phyloP scores from a whole-genome alignment of 2,113 vertebrate species.

The Pituophis catenifer region DNA sequence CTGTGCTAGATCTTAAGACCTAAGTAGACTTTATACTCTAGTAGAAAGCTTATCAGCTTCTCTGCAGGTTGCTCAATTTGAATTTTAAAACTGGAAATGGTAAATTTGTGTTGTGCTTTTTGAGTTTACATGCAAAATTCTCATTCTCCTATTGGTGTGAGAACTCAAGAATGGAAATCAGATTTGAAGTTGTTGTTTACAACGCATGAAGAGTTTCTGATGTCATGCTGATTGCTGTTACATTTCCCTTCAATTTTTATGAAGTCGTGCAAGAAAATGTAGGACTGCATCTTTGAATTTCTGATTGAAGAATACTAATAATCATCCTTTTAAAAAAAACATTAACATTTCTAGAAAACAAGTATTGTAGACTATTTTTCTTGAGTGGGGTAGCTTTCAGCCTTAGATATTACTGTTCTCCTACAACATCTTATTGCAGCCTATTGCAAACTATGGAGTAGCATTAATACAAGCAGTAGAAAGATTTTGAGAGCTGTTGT shows the following conservation, averaged over 20 bases:
- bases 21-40: conserved; percentile 73
- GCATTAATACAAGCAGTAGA: not conserved
- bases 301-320: not conserved
- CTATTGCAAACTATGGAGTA: not conserved
- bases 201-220: conserved; percentile 42
- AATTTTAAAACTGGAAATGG: conserved; percentile 80
- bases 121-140: conserved; percentile 53
- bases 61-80: conserved; percentile 79
- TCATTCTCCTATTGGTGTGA: conserved; percentile 47
- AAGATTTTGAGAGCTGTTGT: not conserved
- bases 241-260: conserved; percentile 7
- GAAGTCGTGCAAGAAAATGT: not conserved
- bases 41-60: conserved; percentile 80
- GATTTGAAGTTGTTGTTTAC: conserved; percentile 51
- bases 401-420: not conserved
- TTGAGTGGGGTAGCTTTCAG: not conserved
- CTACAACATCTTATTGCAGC: not conserved
- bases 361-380: not conserved
- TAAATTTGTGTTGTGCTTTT: conserved; percentile 67
- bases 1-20: conserved; percentile 70
- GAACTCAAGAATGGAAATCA: conserved; percentile 54
- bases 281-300: not conserved
- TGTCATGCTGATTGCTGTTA: conserved; percentile 31
- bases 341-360: not conserved
- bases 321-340: not conserved